A percentile compares a stretch with the other conserved stretches of the same genome.
These are phyloP conservation scores for Formicarius rufipectus DNA, from an alignment of 2,113 vertebrate genomes.

Conservation along the genomic window DNA sequence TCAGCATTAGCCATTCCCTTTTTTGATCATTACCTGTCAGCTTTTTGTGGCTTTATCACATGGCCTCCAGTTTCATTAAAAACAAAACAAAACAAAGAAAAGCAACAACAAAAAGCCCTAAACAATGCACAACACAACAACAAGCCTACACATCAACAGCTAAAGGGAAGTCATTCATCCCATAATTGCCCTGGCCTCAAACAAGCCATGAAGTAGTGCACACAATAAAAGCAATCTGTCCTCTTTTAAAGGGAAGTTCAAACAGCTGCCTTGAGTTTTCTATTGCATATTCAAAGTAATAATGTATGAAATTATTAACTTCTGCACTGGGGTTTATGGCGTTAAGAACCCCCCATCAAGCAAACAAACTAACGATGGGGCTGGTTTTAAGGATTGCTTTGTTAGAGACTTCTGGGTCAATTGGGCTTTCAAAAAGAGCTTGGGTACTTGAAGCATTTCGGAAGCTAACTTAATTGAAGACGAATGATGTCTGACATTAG, in stretches of 20 bases:
- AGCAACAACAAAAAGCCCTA: slow-evolving; percentile 48
- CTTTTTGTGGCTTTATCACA: slow-evolving; percentile 62
- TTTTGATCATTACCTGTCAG: slow-evolving; percentile 53
- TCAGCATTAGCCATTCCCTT: slow-evolving; percentile 50
- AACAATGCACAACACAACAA: slow-evolving; percentile 57
- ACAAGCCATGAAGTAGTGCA: slow-evolving; percentile 78
- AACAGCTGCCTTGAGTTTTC: slow-evolving; percentile 89
- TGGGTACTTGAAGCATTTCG: slow-evolving; percentile 50
- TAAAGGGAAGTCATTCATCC: slow-evolving; percentile 89
- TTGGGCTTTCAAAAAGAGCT: slow-evolving; percentile 56
- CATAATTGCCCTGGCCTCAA: slow-evolving; percentile 91
- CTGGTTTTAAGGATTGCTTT: slow-evolving; percentile 59
- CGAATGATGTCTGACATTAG: slow-evolving; percentile 64
- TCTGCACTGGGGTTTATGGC: slow-evolving; percentile 68
- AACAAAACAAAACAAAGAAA: slow-evolving; percentile 34
- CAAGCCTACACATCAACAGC: slow-evolving; percentile 71
- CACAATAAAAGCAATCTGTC: slow-evolving; percentile 86
- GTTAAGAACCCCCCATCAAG: slow-evolving; percentile 50
- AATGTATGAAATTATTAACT: slow-evolving; percentile 66
- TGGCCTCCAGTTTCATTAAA: slow-evolving; percentile 42
- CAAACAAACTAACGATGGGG: slow-evolving; percentile 54
- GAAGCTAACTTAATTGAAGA: slow-evolving; percentile 69
- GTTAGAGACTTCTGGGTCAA: slow-evolving; percentile 64
- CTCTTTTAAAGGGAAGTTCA: slow-evolving; percentile 74
- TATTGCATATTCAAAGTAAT: slow-evolving; percentile 82